Conservation (phyloP, 1,140 invertebrate species). For the Maniola jurtina region DNA sequence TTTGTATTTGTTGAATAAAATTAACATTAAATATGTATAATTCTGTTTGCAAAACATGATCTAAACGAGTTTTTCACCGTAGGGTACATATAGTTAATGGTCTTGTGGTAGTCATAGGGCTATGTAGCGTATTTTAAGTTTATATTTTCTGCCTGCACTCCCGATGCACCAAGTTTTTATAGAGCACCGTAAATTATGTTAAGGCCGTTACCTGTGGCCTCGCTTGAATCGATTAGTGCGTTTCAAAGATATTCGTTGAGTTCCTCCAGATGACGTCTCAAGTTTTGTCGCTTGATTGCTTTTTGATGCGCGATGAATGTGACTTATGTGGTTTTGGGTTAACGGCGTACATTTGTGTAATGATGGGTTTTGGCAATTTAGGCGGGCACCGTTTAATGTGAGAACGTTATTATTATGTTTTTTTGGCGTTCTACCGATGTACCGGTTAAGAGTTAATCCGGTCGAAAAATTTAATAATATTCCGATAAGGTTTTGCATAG, state of each 20-base stretch:
- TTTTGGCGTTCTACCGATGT: slow-evolving; percentile 39
- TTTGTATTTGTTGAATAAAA: neutral
- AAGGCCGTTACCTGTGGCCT: slow-evolving; percentile 44
- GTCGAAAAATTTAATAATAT: slow-evolving; percentile 9
- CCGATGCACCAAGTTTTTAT: slow-evolving; percentile 25
- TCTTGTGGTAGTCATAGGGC: neutral
- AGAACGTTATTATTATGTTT: slow-evolving; percentile 68
- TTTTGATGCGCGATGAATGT: slow-evolving; percentile 77
- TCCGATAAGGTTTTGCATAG: neutral
- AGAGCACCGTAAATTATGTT: slow-evolving; percentile 25
- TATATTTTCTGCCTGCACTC: neutral
- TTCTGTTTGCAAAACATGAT: neutral
- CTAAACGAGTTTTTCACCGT: neutral
- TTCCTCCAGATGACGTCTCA: slow-evolving; percentile 50
- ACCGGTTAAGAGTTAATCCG: slow-evolving; percentile 23
- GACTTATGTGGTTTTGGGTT: slow-evolving; percentile 71
- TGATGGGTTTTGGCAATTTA: slow-evolving; percentile 67
- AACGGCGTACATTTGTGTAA: slow-evolving; percentile 65
- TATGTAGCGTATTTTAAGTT: neutral
- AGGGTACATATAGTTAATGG: neutral
- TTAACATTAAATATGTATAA: neutral
- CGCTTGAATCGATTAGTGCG: slow-evolving; percentile 60
- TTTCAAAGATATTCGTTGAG: slow-evolving; percentile 54
- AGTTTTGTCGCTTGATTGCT: slow-evolving; percentile 74
- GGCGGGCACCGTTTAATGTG: slow-evolving; percentile 65